Percentiles rank a stretch among this genome's conserved stretches.
These are phyloP conservation scores for Horisme vitalbata DNA, from an alignment of 2,888 invertebrate genomes.

Conservation along the genomic window DNA sequence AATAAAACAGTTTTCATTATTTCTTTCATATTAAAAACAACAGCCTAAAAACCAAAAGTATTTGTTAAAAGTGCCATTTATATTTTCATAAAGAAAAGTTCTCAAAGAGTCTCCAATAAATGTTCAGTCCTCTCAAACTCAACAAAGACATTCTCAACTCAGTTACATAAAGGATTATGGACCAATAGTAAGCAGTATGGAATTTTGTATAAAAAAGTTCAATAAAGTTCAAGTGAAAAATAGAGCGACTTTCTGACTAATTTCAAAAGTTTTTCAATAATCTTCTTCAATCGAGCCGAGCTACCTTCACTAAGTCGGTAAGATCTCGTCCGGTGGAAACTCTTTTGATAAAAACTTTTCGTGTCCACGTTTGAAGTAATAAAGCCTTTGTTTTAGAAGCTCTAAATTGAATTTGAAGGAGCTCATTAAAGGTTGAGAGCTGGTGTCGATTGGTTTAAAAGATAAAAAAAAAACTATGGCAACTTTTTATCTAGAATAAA, in stretches of 20 bases:
- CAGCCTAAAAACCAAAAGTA: too few species aligned
- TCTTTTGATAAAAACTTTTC: conserved; percentile 40
- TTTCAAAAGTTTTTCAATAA: conserved; percentile 34
- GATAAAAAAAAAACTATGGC: too few species aligned
- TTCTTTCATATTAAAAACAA: too few species aligned
- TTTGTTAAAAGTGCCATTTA: not conserved
- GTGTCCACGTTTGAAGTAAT: conserved; percentile 26
- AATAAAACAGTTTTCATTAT: too few species aligned
- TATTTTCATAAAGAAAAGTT: too few species aligned
- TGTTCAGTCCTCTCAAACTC: too few species aligned
- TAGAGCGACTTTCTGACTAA: conserved; percentile 23
- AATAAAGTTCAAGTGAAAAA: conserved; percentile 15
- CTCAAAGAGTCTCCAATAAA: too few species aligned
- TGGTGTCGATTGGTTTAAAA: not conserved
- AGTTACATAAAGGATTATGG: too few species aligned
- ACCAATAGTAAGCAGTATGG: too few species aligned
- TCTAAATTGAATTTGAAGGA: conserved; percentile 33
- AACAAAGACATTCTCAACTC: too few species aligned
- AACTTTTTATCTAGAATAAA: too few species aligned
- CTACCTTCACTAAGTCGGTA: conserved; percentile 25
- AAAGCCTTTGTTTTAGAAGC: conserved; percentile 15
- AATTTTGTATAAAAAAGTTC: not conserved
- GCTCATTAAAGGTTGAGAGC: conserved; percentile 10
- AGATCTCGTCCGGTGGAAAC: conserved; percentile 36
- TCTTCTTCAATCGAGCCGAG: conserved; percentile 25